Evolutionary conservation across 2,113 vertebrate species (phyloP), one percentile per base, ranked within the genome.

Genomic region (Melanostigma gelatinosum): DNA sequence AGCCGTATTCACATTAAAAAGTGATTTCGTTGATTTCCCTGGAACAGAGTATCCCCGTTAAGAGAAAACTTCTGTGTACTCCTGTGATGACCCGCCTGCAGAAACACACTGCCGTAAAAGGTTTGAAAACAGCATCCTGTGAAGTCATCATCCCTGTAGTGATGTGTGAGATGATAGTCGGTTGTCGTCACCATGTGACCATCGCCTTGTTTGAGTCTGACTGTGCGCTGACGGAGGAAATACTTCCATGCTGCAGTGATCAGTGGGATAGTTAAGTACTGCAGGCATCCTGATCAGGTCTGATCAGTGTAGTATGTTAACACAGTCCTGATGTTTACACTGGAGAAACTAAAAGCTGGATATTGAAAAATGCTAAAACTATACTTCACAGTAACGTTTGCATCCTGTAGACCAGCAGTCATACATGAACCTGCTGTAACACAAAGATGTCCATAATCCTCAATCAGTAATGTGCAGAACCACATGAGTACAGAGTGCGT

Each of bases 381-480:
- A 67, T 36, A 22, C 16, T 66, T 75, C 1, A 0, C 44, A 67
- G 64, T 75, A 46, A 79, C 9, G 46, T 42, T 65, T 75, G 24
- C 40, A 75, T 11, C 42, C 9, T 66, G 20, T n/a, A 63, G n/a
- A 62, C 27, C 55, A 57, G 71, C 12, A 69, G 18, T 66, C 32
- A 80, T 38, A 61, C 80, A 65, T 72, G 27, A 75, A 70, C 27
- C 1, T 12, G 29, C 44, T 69, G 7, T 52, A 22, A 82, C 54
- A 72, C 18, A 80, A 48, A 67, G 18, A 64, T 10, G 36, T 27
- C 67, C 69, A 70, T 40, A 42, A 73, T 67, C 40, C n/a, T 54
- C 63, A 50, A 68, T 61, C 72, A 88, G 69, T 69, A 80, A 83
- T 68, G 54, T 75, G 48, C 16, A 20, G 46, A 68, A 20, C 50